These are phyloP conservation scores for Podarcis lilfordi DNA, from an alignment of 2,797 vertebrate species.

Conservation along the genomic window DNA sequence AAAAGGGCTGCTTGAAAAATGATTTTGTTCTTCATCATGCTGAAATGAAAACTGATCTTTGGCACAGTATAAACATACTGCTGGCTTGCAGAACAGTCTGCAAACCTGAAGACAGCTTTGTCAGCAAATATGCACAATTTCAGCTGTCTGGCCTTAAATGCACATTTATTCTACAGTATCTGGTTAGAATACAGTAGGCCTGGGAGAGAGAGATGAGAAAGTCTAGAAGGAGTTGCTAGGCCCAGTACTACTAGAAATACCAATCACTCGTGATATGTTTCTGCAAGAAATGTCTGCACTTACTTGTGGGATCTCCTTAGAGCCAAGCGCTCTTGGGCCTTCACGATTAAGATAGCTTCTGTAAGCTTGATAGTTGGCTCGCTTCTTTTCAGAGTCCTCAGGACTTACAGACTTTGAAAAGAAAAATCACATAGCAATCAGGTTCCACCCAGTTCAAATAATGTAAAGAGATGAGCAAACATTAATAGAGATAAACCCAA, in stretches of 20 bases:
- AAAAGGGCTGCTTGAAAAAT: too few species aligned
- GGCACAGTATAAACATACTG: neutral
- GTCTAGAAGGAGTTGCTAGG: neutral
- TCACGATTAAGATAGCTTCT: conserved; percentile 95
- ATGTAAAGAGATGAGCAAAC: neutral
- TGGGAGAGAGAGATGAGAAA: neutral
- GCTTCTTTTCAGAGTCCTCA: conserved; percentile 92
- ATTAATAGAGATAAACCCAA: neutral
- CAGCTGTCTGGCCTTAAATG: too few species aligned
- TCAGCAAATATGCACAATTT: too few species aligned
- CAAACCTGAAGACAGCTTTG: neutral
- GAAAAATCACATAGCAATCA: neutral
- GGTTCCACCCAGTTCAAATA: neutral
- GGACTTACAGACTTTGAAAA: conserved; percentile 82
- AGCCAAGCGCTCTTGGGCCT: conserved; percentile 94
- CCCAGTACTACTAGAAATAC: neutral
- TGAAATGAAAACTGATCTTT: neutral
- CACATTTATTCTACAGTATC: too few species aligned
- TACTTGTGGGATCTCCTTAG: conserved; percentile 94
- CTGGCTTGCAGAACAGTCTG: neutral
- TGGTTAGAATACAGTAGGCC: neutral
- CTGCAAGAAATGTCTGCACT: neutral
- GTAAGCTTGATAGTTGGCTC: conserved; percentile 86
- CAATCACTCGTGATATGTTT: neutral
- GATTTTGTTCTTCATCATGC: neutral